phyloP scores from a whole-genome alignment of 2,113 vertebrate genomes.

The Apeltes quadracus region DNA sequence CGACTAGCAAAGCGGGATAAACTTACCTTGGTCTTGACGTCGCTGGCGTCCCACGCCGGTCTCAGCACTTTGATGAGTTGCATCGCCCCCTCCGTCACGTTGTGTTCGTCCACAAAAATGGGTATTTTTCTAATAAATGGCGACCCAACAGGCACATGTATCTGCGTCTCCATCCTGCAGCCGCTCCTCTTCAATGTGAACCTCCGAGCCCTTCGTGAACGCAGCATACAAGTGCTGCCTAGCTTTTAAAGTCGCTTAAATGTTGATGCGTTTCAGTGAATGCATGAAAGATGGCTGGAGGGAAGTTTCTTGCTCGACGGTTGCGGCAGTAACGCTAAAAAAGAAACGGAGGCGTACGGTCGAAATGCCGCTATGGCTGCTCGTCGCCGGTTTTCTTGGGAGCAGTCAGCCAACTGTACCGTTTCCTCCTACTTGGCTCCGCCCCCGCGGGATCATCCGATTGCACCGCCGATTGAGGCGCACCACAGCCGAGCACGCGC shows the following conservation, averaged over 20 bases:
- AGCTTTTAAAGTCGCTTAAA: background rate
- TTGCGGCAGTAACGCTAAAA: background rate
- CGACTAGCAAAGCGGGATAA: constrained; percentile 3
- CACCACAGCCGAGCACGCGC: constrained; percentile 35
- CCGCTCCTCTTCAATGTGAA: constrained; percentile 38
- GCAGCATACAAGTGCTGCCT: constrained; percentile 24
- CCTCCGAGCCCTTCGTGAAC: constrained; percentile 25
- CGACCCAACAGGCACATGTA: constrained; percentile 80
- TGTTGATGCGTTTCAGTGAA: background rate
- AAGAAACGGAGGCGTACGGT: background rate
- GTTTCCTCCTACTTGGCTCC: constrained; percentile 68
- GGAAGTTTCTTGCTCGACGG: background rate
- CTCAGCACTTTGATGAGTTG: constrained; percentile 88
- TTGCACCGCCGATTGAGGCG: constrained; percentile 54
- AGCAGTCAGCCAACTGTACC: constrained; percentile 32
- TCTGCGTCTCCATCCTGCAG: constrained; percentile 81
- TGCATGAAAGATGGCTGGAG: background rate
- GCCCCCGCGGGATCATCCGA: constrained; percentile 75
- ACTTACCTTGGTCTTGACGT: constrained; percentile 89
- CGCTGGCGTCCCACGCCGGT: constrained; percentile 85
- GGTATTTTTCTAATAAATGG: constrained; percentile 83
- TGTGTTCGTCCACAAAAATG: constrained; percentile 88
- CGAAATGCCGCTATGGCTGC: constrained; percentile 34
- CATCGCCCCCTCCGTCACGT: constrained; percentile 89
- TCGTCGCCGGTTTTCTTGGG: constrained; percentile 60